These are phyloP conservation scores for Leptinotarsa lineolata DNA, from an alignment of 1,140 invertebrate species.

Conservation along the genomic window DNA sequence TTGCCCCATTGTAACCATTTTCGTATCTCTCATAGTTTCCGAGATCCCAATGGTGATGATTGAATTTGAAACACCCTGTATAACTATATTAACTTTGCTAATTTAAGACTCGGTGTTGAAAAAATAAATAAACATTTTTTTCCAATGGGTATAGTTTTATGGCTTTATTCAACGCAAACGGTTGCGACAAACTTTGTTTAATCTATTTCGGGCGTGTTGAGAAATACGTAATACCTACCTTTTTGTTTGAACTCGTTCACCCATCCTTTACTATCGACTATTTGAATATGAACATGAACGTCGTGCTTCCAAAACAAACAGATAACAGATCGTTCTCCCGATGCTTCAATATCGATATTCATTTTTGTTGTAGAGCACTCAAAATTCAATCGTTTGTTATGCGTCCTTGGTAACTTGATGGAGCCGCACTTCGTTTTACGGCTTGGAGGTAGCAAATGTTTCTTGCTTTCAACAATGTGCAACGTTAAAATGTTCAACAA, in stretches of 20 bases:
- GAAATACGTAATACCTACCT: background rate
- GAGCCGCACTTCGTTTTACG: background rate
- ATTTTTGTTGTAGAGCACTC: no score
- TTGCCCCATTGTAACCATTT: no score
- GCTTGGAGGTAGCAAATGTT: slow-evolving; percentile 11
- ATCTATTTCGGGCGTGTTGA: background rate
- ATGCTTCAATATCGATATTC: background rate
- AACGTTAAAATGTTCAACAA: slow-evolving; percentile 16
- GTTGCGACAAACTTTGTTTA: background rate
- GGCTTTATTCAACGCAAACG: background rate
- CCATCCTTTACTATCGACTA: background rate
- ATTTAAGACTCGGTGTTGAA: no score
- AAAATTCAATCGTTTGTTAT: no score
- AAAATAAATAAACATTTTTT: no score
- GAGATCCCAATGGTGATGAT: no score
- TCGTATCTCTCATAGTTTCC: no score
- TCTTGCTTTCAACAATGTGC: slow-evolving; percentile 15
- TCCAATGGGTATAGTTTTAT: background rate
- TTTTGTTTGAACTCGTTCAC: background rate
- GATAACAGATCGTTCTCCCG: background rate
- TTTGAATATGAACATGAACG: background rate
- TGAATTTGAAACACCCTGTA: no score
- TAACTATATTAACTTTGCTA: no score
- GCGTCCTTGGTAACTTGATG: no score
- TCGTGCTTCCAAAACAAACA: slow-evolving; percentile 10